Evolutionary conservation across 2,113 vertebrate species (phyloP).

Genomic region (Ranitomeya variabilis): DNA sequence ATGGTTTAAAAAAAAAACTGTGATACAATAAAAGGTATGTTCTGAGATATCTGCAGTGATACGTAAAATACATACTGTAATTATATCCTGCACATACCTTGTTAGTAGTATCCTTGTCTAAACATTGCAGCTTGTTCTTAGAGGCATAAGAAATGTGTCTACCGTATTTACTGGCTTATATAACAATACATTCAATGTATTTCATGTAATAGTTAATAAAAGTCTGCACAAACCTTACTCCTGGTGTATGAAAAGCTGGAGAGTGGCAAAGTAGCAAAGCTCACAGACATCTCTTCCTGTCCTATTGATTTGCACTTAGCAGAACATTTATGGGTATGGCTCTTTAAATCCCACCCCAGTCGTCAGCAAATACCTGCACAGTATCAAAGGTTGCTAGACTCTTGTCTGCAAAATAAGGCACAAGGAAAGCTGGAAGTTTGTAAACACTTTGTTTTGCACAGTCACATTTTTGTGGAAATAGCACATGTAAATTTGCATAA

Average conservation of each 20-base stretch:
- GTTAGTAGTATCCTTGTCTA: no score
- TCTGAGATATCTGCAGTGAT: no score
- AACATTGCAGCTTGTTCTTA: no score
- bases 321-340: not conserved
- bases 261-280: not conserved
- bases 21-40: no score
- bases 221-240: not conserved
- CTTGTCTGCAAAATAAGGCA: not conserved
- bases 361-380: conserved; percentile 22
- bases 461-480: not conserved
- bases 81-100: no score
- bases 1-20: no score
- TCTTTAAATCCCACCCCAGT: not conserved
- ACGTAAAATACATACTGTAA: no score
- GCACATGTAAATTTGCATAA: not conserved
- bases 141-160: no score
- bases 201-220: no score
- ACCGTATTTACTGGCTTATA: no score
- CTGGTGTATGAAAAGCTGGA: not conserved
- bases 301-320: not conserved
- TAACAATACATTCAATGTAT: no score
- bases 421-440: not conserved
- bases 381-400: conserved; percentile 21
- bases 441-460: not conserved
- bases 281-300: not conserved